These are phyloP conservation scores for Mesocentrotus franciscanus DNA, from an alignment of 53 echinoderm and acorn worm genomes.

Conservation along the genomic window DNA sequence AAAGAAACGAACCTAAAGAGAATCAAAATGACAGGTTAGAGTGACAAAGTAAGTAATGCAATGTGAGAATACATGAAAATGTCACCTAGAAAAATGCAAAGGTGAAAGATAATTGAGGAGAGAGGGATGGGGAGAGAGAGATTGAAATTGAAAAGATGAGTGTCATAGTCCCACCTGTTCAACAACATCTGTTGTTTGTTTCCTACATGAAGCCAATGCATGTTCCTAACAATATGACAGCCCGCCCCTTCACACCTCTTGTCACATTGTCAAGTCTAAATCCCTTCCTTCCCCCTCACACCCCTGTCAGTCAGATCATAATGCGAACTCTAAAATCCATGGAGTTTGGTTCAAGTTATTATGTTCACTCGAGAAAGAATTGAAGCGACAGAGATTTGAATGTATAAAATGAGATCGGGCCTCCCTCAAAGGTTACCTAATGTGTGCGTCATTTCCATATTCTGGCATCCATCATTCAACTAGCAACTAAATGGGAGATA, in stretches of 20 bases:
- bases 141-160: neutral
- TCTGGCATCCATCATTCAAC: neutral
- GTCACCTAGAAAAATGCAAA: neutral
- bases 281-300: slow-evolving; percentile 13
- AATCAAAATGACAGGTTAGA: neutral
- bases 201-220: slow-evolving; percentile 31
- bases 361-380: neutral
- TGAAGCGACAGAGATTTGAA: neutral
- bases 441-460: neutral
- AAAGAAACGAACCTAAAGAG: neutral
- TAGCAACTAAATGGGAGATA: too few species aligned
- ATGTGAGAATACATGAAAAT: neutral
- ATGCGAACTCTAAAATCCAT: neutral
- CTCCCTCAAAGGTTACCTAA: neutral
- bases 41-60: neutral
- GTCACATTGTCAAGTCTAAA: neutral
- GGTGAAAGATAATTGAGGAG: neutral
- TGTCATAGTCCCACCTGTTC: slow-evolving; percentile 35
- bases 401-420: neutral
- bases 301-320: neutral
- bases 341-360: neutral
- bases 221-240: slow-evolving; percentile 3
- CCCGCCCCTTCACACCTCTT: neutral
- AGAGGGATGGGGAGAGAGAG: neutral
- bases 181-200: slow-evolving; percentile 43